A percentile compares a stretch with the other conserved stretches of the same genome.
phyloP scores from a whole-genome alignment of 2,888 invertebrate species.

The Chironomus riparius region DNA sequence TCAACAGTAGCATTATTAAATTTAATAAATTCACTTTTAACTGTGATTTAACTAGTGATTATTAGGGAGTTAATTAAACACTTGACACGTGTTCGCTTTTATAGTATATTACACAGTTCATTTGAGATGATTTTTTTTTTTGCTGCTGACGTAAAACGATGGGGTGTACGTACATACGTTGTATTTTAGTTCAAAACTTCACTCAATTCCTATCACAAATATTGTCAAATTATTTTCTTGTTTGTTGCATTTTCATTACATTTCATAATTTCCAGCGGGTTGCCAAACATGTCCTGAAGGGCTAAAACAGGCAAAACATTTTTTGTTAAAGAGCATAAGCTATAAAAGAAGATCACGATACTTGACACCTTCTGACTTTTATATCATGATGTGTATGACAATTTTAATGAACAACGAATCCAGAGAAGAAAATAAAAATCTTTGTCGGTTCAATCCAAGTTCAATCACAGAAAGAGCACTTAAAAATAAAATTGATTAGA shows the following conservation, averaged over 20 bases:
- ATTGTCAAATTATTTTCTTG: not conserved
- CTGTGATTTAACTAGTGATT: conserved; percentile 28
- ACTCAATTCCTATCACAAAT: not conserved
- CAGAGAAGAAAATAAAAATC: no score
- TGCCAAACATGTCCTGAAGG: not conserved
- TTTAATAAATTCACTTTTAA: conserved; percentile 25
- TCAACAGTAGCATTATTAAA: conserved; percentile 12
- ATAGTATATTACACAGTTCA: not conserved
- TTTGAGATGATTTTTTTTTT: no score
- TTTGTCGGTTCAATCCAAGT: no score
- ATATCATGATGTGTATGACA: not conserved
- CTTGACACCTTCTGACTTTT: conserved; percentile 5
- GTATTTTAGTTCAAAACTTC: not conserved
- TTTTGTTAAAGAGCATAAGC: not conserved
- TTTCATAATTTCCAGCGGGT: not conserved
- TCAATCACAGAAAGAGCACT: not conserved
- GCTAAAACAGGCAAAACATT: not conserved
- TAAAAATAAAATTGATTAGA: not conserved
- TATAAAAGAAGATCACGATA: not conserved
- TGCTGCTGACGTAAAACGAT: not conserved
- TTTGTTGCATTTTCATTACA: not conserved
- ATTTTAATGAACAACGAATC: not conserved
- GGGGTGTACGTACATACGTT: not conserved
- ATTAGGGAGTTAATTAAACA: conserved; percentile 30
- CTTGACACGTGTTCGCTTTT: conserved; percentile 28